phyloP scores from a whole-genome alignment of 1,140 invertebrate species.

The Zaprionus camerounensis region DNA sequence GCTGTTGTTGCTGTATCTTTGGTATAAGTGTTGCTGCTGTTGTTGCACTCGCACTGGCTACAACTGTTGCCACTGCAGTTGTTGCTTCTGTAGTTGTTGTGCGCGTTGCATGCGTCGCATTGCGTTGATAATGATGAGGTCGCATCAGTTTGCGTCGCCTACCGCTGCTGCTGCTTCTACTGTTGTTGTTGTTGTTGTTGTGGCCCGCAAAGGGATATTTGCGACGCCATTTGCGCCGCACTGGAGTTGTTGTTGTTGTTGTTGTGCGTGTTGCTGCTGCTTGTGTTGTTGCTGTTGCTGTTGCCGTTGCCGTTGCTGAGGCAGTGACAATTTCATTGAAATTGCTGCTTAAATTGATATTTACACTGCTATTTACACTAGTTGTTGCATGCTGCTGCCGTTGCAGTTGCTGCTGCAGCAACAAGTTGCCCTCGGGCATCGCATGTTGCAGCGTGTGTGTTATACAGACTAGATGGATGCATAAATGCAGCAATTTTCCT shows the following conservation, averaged over 20 bases:
- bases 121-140: conserved; percentile 56
- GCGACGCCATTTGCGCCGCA: conserved; percentile 63
- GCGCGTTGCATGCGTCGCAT: conserved; percentile 72
- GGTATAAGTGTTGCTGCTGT: conserved; percentile 62
- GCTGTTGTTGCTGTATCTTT: conserved; percentile 60
- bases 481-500: conserved; percentile 61
- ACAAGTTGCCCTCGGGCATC: conserved; percentile 70
- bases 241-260: conserved; percentile 47
- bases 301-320: conserved; percentile 53
- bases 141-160: conserved; percentile 65
- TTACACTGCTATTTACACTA: conserved; percentile 84
- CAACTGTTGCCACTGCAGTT: conserved; percentile 58
- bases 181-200: conserved; percentile 9
- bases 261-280: conserved; percentile 35
- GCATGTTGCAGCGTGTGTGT: conserved; percentile 63
- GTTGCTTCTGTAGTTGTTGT: conserved; percentile 72
- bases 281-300: conserved; percentile 33
- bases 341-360: conserved; percentile 78
- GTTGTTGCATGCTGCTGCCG: conserved; percentile 65
- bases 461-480: conserved; percentile 73
- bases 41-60: conserved; percentile 47
- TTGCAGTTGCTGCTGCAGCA: conserved; percentile 64
- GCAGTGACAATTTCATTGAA: conserved; percentile 82
- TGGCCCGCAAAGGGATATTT: conserved; percentile 52
- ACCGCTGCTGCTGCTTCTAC: conserved; percentile 14